These are phyloP conservation scores for Bubo blakistoni DNA, from an alignment of 2,113 vertebrate species.

Conservation along the genomic window DNA sequence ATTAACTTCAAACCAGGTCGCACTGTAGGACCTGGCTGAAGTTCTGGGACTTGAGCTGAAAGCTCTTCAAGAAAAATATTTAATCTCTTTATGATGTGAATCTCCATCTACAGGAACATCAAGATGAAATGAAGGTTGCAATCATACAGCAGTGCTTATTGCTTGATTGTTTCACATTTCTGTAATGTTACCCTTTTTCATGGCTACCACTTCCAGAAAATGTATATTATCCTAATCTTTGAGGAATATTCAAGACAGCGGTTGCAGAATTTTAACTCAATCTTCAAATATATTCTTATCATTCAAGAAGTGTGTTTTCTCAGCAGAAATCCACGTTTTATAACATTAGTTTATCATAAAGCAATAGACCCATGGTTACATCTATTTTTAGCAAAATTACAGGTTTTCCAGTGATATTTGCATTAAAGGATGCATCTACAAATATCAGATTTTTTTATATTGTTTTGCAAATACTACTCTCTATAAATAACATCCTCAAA, in stretches of 20 bases:
- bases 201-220: background rate
- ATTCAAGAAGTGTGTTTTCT: background rate
- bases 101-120: background rate
- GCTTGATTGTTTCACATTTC: background rate
- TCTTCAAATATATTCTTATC: background rate
- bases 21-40: background rate
- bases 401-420: background rate
- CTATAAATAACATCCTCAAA: background rate
- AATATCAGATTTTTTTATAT: background rate
- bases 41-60: background rate
- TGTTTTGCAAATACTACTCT: background rate
- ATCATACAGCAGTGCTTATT: background rate
- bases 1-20: background rate
- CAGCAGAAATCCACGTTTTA: background rate
- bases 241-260: background rate
- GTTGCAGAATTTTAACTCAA: background rate
- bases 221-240: background rate
- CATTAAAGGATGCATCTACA: background rate
- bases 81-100: background rate
- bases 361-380: rapidly evolving
- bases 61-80: constrained; percentile 1
- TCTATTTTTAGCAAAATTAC: background rate
- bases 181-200: background rate
- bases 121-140: constrained; percentile 5
- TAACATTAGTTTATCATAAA: background rate